Base-by-base conservation (phyloP, 1,140 invertebrate species). In the Drosophila tsacasi region DNA sequence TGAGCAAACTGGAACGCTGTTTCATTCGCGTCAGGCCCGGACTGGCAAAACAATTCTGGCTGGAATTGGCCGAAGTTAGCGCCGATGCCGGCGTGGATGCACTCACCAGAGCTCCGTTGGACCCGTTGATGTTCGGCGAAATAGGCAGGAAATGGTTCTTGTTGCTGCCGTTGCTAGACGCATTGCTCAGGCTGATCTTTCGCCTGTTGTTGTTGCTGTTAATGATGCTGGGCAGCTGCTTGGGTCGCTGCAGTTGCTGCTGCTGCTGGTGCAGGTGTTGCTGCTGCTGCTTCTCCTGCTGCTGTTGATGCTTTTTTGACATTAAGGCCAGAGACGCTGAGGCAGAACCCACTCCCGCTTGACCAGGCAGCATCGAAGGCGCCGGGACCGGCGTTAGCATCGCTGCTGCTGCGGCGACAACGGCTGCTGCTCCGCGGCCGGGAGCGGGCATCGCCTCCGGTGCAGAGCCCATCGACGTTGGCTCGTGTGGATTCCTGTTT, bases 101-200 rank as follows among this genome's bases (percentile, higher is more conserved):
- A 95, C 62, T 49, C 35, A 71, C 32, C 95, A 94, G 73, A 39
- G 44, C 94, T 94, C 61, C 65, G 52, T 59, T 74, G 27, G 67
- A 66, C 5, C 63, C 63, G 10, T 76, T 86, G 10, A 67, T 91
- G 30, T 83, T 86, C 13, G 96, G 96, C 27, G 96, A 97, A 79
- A 97, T 97, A 0, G 96, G 97, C 8, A 96, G 96, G 86, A 98
- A 98, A 96, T 97, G 91, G 86, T 96, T 96, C 83, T 96, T 95
- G 68, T 89, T 89, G 71, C 44, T 96, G 94, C 78, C 96, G 57
- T 91, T 91, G 64, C 86, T 90, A 12, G 81, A 76, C 47, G 83
- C 87, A 58, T 81, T 95, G 94, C 93, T 95, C 94, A 78, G 94
- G 62, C 94, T 93, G 10, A 94, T 94, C 81, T 95, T 94, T 75